Evolutionary conservation across 2,888 invertebrate species (phyloP).

Genomic region (Cantharis rustica): DNA sequence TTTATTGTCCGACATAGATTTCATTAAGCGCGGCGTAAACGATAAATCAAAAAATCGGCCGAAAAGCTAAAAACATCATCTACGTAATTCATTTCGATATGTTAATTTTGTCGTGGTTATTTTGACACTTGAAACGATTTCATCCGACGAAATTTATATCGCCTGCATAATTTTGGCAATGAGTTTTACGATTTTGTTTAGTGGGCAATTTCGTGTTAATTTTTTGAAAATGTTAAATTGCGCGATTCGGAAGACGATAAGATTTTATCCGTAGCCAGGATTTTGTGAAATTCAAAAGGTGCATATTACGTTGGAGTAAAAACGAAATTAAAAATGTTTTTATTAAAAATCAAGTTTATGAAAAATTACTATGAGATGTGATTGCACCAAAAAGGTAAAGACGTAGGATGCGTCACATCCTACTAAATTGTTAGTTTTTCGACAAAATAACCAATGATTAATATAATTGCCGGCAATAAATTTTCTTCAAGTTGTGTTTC

Average conservation of each 20-base stretch:
- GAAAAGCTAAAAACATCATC: not conserved
- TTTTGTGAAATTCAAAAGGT: not conserved
- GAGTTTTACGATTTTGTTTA: not conserved
- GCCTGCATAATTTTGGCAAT: not conserved
- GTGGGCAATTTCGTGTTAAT: not conserved
- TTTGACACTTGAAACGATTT: conserved; percentile 12
- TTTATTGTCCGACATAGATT: conserved; percentile 30
- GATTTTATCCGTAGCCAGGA: not conserved
- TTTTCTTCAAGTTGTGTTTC: not conserved
- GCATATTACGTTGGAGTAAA: not conserved
- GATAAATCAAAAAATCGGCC: not conserved
- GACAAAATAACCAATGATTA: not conserved
- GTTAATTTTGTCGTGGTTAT: conserved; percentile 10
- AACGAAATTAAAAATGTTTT: not conserved
- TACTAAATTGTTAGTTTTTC: not conserved
- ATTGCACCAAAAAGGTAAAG: not conserved
- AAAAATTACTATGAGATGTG: not conserved
- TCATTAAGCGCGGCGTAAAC: conserved; percentile 15
- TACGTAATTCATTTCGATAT: not conserved
- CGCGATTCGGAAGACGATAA: not conserved
- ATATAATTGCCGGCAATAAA: not conserved
- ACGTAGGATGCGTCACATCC: not conserved
- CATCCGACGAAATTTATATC: not conserved
- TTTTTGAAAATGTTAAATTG: not conserved
- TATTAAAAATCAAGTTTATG: not conserved